Evolutionary conservation across 2,797 vertebrate species (phyloP).

Genomic region (Myripristis murdjan): DNA sequence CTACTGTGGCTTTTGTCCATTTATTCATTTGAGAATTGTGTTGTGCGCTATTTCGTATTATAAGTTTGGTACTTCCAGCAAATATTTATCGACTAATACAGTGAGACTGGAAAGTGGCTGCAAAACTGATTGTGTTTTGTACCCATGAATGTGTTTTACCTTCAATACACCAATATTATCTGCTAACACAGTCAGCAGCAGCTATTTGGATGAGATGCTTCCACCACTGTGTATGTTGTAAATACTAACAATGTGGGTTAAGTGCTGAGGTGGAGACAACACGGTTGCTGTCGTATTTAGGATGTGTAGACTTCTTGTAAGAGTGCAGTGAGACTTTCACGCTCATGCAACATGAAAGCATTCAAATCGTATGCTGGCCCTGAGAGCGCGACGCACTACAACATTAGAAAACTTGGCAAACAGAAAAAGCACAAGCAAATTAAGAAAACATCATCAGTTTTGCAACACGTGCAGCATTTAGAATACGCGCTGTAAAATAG

Average conservation of each 20-base stretch:
- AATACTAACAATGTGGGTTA: background rate
- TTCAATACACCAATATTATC: background rate
- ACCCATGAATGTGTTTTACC: background rate
- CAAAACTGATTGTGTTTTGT: background rate
- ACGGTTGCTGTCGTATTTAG: too few species aligned
- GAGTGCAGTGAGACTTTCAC: too few species aligned
- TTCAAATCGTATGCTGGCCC: too few species aligned
- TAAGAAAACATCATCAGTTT: too few species aligned
- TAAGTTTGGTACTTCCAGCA: background rate
- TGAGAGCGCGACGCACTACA: too few species aligned
- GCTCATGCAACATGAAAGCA: too few species aligned
- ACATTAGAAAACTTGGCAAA: too few species aligned
- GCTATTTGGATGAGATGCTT: background rate
- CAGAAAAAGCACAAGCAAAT: too few species aligned
- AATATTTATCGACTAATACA: constrained; percentile 5
- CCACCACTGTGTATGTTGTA: background rate
- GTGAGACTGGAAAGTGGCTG: background rate
- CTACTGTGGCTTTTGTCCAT: constrained; percentile 13
- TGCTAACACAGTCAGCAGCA: background rate
- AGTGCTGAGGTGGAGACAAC: background rate
- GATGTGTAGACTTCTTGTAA: too few species aligned
- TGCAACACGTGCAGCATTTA: too few species aligned
- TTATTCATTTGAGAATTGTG: background rate
- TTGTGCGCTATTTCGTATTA: background rate
- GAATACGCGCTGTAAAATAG: too few species aligned